Base-by-base conservation (phyloP, 2,888 invertebrate genomes). In the Sinelater perroti region DNA sequence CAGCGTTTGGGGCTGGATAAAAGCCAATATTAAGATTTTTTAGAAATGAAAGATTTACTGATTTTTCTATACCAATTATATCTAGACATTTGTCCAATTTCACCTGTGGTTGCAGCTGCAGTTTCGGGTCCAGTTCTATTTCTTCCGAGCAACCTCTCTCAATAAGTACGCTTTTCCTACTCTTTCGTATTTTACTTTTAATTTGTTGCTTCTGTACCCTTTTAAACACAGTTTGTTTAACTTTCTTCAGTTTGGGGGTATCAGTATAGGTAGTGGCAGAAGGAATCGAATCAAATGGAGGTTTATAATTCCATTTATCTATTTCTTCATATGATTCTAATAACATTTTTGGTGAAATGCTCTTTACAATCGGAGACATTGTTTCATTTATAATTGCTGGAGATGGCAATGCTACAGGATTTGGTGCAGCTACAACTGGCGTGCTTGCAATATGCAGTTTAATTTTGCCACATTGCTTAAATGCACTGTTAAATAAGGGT, bases 31-130 rank as follows among this genome's bases (percentile, higher is more conserved):
- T 5, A 3, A 10, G 28, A n/a, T 3, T 4, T n/a, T 28, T 28
- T 28, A 2, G 28, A n/a, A 3, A 8, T 28, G 5, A 5, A 4
- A 40, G 2, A n/a, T 21, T 30, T 10, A 52, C 33, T 6, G 52
- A 52, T 21, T 17, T n/a, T 10, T 13, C 2, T 17, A 63, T 63
- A 17, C 62, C 62, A 44, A 63, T 30, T 24, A 60, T 14, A 33
- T 63, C 55, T 33, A 61, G 13, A 51, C 36, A 10, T 16, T 36
- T 45, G 36, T 57, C 54, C 35, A 65, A 11, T 13, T 46, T 33
- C 11, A 66, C 60, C 45, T 61, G 44, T 4, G 64, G 61, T 26
- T 59, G 31, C n/a, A 18, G 13, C 8, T 42, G 55, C 17, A 66
- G 45, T 51, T 66, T 66, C 18, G 30, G 44, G 51, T 64, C 65